These are phyloP conservation scores for Torymus tubicola DNA, from an alignment of 2,888 invertebrate species.

Conservation along the genomic window DNA sequence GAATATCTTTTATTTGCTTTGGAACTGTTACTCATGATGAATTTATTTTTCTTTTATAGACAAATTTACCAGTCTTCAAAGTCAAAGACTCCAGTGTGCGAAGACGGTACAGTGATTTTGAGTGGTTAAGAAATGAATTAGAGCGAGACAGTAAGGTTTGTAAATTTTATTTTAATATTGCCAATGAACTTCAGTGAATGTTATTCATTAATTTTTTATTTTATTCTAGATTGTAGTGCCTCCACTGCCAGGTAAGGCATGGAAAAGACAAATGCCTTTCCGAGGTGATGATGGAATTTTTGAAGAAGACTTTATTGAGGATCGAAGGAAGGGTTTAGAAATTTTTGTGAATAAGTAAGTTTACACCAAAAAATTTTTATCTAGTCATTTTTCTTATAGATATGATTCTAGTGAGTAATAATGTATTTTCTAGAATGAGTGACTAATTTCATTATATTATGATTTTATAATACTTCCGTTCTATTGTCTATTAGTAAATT, in stretches of 20 bases:
- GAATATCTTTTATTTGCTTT: too few relatives aligned
- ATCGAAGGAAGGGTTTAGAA: conserved; percentile 97
- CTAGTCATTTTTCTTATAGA: not conserved
- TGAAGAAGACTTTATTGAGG: conserved; percentile 99
- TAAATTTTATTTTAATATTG: conserved; percentile 14
- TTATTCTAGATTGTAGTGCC: conserved; percentile 95
- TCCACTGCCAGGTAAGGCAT: conserved; percentile 97
- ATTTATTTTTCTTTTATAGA: conserved; percentile 82
- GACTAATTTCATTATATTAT: conserved; percentile 43
- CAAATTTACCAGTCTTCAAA: conserved; percentile 99
- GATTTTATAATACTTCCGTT: conserved; percentile 22
- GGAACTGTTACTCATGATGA: too few relatives aligned
- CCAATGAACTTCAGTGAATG: too few relatives aligned
- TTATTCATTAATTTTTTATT: not conserved
- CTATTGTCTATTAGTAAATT: conserved; percentile 30
- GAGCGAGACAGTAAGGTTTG: conserved; percentile 98
- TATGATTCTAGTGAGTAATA: conserved; percentile 3
- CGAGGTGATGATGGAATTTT: conserved; percentile 99
- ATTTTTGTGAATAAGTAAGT: conserved; percentile 97
- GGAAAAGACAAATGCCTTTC: conserved; percentile 99
- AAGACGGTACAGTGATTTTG: conserved; percentile 99
- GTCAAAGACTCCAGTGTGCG: conserved; percentile 98
- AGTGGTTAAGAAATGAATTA: conserved; percentile 98
- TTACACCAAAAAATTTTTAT: not conserved
- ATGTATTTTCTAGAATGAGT: too few relatives aligned